Conservation (phyloP, 2,797 vertebrate genomes). For the Eupleurogrammus muticus region DNA sequence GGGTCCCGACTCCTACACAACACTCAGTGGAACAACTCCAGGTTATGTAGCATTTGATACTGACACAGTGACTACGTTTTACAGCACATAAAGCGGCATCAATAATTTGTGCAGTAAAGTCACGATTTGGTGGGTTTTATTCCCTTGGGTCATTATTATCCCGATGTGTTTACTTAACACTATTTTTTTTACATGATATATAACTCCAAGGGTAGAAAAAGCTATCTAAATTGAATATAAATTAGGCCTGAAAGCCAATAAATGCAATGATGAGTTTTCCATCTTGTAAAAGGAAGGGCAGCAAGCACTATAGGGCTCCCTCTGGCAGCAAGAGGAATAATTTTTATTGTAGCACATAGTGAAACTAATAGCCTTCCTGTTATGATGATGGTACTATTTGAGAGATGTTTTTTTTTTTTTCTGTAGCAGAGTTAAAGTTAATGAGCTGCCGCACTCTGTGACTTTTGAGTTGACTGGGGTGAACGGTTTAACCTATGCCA, state of each 20-base stretch:
- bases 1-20: conserved; percentile 23
- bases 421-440: conserved; percentile 58
- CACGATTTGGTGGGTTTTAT: conserved; percentile 56
- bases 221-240: conserved; percentile 48
- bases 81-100: conserved; percentile 56
- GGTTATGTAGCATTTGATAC: conserved; percentile 41
- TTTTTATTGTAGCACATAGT: conserved; percentile 55
- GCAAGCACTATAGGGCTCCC: conserved; percentile 18
- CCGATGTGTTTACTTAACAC: conserved; percentile 59
- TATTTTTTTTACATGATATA: conserved; percentile 48
- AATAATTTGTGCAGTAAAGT: conserved; percentile 60
- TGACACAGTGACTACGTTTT: conserved; percentile 39
- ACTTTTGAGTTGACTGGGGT: conserved; percentile 33
- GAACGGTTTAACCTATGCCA: conserved; percentile 34
- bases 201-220: conserved; percentile 35
- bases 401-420: conserved; percentile 36
- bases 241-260: conserved; percentile 62
- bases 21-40: conserved; percentile 15
- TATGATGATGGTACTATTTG: conserved; percentile 55
- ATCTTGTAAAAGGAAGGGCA: conserved; percentile 49
- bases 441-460: conserved; percentile 46
- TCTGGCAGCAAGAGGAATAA: conserved; percentile 36
- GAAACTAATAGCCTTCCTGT: conserved; percentile 55
- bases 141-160: conserved; percentile 50
- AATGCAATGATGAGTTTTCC: conserved; percentile 51